Percentiles rank a stretch among this genome's conserved stretches.
Conservation (phyloP, 2,113 vertebrate species). For the Notothenia coriiceps region DNA sequence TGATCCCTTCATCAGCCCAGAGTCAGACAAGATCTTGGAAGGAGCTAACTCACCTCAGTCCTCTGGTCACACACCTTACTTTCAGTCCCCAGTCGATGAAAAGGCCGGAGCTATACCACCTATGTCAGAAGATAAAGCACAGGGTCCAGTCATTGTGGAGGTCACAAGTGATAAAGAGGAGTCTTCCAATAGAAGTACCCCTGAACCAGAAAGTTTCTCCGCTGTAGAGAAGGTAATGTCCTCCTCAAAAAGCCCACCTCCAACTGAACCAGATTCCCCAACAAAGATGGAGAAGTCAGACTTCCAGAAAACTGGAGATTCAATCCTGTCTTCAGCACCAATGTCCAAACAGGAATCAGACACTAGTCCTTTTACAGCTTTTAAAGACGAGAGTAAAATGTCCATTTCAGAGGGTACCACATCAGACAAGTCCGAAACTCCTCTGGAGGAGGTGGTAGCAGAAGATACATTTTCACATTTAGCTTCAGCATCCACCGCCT, state of each 20-base stretch:
- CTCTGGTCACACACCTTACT: conserved; percentile 96
- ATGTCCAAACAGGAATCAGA: conserved; percentile 84
- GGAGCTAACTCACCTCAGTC: conserved; percentile 92
- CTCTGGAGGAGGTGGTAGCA: conserved; percentile 93
- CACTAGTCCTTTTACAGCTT: conserved; percentile 83
- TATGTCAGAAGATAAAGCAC: conserved; percentile 75
- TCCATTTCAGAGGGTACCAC: conserved; percentile 97
- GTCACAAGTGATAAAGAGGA: conserved; percentile 90
- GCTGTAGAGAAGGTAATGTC: conserved; percentile 87
- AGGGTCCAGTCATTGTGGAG: conserved; percentile 89
- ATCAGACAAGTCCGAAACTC: conserved; percentile 95
- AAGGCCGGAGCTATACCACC: conserved; percentile 84
- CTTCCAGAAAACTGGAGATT: conserved; percentile 80
- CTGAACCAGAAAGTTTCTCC: conserved; percentile 87
- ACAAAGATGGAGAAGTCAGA: conserved; percentile 79
- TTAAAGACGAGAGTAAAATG: conserved; percentile 98
- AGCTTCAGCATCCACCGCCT: conserved; percentile 95
- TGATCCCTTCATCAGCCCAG: conserved; percentile 89
- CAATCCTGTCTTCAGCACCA: conserved; percentile 64
- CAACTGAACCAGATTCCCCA: conserved; percentile 82
- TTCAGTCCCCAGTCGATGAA: conserved; percentile 96
- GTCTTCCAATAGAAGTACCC: conserved; percentile 86
- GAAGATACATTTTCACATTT: conserved; percentile 97
- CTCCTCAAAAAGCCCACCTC: conserved; percentile 85
- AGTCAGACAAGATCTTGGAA: conserved; percentile 94